Evolutionary conservation across 2,113 vertebrate genomes (phyloP), one percentile per base, ranked within the genome.

Genomic region (Gymnarchus niloticus): DNA sequence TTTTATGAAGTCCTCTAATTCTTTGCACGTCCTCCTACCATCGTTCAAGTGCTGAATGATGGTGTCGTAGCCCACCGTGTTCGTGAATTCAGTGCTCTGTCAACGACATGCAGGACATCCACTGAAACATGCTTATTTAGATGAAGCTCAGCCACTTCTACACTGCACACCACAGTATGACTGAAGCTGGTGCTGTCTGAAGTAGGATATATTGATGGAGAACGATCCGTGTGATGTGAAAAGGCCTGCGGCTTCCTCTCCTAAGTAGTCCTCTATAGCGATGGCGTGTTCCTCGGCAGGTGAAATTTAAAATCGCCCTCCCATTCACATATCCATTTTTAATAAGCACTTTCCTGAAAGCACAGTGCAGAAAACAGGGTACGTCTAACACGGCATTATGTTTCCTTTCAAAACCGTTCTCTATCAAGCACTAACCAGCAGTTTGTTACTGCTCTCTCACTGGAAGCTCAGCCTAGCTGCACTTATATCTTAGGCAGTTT

Each of bases 1-100:
- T 91, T 98, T 99, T 89, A 99, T 86, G 89, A 99, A 98, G 9
- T 99, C 98, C 89, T 99, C 98, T 81, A 97, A 95, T 88, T 99
- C 98, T 33, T 99, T 99, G 92, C 97, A 99, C 54, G 96, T 99
- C 92, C 96, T 97, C 89, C 94, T 96, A 23, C 97, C 97, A 0
- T 98, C 96, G 19, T 96, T 98, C 83, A 98, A 91, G 59, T 97
- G 97, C 17, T 96, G 97, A 87, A 98, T 91, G 88, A 99, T 96
- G 87, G 69, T 92, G 83, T 99, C 97, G 0, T 99, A 99, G 56
- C 98, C 98, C 0, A 73, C 76, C 0, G 96, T 98, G 92, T 94
- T 95, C 1, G 94, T 96, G 88, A 99, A 92, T 56, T 98, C 97
- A 0, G 91, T 51, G 84, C 92, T 96, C 98, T 99, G 93, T 65